Conservation (phyloP, 2,888 invertebrate species). For the Gastracanthus pulcherrimus region DNA sequence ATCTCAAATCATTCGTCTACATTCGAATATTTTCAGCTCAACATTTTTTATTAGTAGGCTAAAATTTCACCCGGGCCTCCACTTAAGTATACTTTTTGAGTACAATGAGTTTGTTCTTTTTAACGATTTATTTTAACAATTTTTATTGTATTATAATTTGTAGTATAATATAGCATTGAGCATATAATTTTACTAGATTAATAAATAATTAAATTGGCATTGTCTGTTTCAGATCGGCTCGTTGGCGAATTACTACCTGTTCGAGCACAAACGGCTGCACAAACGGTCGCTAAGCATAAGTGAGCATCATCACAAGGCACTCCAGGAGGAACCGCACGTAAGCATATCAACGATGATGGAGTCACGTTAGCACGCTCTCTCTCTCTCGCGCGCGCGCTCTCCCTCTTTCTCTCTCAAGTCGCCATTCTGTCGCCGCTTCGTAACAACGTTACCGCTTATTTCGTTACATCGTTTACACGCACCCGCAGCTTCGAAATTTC, state of each 20-base stretch:
- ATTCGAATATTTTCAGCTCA: too few relatives aligned
- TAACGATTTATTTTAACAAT: too few relatives aligned
- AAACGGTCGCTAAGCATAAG: slow-evolving; percentile 91
- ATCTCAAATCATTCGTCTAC: too few relatives aligned
- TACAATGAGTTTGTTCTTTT: too few relatives aligned
- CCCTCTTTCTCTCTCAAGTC: slow-evolving; percentile 24
- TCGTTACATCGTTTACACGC: slow-evolving; percentile 6
- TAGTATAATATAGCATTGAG: not conserved
- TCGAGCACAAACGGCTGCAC: slow-evolving; percentile 90
- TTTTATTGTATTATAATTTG: not conserved
- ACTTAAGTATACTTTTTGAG: too few relatives aligned
- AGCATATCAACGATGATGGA: slow-evolving; percentile 71
- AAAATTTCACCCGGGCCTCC: too few relatives aligned
- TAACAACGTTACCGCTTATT: slow-evolving; percentile 37
- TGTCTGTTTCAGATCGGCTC: slow-evolving; percentile 92
- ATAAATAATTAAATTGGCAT: not conserved
- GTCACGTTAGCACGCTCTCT: slow-evolving; percentile 61
- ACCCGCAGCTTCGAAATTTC: not conserved
- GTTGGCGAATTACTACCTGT: slow-evolving; percentile 90
- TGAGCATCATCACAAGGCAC: slow-evolving; percentile 87
- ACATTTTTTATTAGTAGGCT: too few relatives aligned
- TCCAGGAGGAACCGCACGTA: slow-evolving; percentile 89
- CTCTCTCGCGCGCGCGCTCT: slow-evolving; percentile 27
- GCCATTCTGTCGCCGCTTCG: too few relatives aligned
- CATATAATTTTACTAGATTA: too few relatives aligned